Evolutionary conservation across 2,888 invertebrate species (phyloP), one percentile per base, ranked within the genome.

Genomic region (Parapristionchus giblindavisi): DNA sequence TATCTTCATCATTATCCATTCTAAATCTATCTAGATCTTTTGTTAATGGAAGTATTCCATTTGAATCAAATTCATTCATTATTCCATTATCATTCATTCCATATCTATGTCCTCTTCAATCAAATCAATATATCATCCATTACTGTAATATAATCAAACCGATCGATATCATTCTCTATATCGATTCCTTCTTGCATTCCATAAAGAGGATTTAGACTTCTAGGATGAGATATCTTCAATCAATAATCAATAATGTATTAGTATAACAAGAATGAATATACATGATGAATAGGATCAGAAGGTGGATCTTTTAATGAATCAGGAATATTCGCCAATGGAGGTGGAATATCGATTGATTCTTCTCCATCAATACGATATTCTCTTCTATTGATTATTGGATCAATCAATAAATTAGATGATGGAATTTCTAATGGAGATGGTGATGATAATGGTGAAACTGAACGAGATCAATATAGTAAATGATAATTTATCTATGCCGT

Each of bases 371-470:
- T 54, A 32, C 56, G 40, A 56, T 71, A n/a, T n/a, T n/a, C n/a
- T n/a, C n/a, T n/a, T n/a, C n/a, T n/a, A n/a, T n/a, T n/a, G n/a
- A n/a, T n/a, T n/a, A n/a, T n/a, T n/a, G n/a, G n/a, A n/a, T n/a
- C n/a, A 34, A 56, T 58, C 8, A 76, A 60, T 27, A 56, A 34
- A 71, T 40, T 24, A 14, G 61, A 32, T 21, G 51, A 48, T 6
- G 52, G 58, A 43, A 61, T 71, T 38, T 76, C 76, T 6, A 79
- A 77, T 24, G 79, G 80, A 34, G 80, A 77, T 17, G 81, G 81
- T 14, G 80, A 77, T 34, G 80, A 80, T 14, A 82, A 51, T 2
- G 81, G 81, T 36, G 79, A 80, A 54, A 80, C 81, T 82, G 54
- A 52, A 77, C 21, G 27, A 17, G 36, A n/a, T 14, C n/a, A 14